Conservation (phyloP, 2,797 vertebrate species). For the Smutsia temminckii region DNA sequence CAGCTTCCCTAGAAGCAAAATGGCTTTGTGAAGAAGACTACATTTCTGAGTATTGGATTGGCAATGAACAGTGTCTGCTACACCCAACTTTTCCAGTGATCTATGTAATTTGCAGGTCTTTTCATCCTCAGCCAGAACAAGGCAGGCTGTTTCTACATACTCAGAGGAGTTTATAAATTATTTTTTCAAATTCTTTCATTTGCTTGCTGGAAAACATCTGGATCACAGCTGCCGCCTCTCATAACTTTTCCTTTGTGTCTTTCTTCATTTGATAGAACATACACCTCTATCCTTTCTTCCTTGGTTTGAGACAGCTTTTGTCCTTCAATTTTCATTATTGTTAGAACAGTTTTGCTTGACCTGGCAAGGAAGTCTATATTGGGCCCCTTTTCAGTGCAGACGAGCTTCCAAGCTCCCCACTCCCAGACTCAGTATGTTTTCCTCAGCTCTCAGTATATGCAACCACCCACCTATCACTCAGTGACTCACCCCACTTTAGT, state of each 20-base stretch:
- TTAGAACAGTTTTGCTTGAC: constrained; percentile 28
- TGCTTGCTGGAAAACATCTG: constrained; percentile 70
- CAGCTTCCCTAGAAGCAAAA: not conserved
- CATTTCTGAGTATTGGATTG: not conserved
- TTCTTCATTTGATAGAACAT: constrained; percentile 31
- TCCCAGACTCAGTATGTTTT: not conserved
- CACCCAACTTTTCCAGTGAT: not conserved
- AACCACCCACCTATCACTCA: not conserved
- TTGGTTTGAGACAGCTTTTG: constrained; percentile 24
- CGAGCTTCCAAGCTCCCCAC: not conserved
- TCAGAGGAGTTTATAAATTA: constrained; percentile 36
- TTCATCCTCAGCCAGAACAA: constrained; percentile 47
- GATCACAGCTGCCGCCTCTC: constrained; percentile 59
- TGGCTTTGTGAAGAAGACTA: not conserved
- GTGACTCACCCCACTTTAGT: not conserved
- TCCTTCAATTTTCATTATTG: constrained; percentile 18
- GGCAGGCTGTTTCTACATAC: constrained; percentile 30
- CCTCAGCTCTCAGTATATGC: not conserved
- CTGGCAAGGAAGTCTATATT: not conserved
- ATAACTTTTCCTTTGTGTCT: constrained; percentile 47
- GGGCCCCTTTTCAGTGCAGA: not conserved
- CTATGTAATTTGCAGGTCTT: not conserved
- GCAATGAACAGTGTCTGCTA: not conserved
- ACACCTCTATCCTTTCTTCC: constrained; percentile 39
- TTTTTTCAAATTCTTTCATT: constrained; percentile 57